Conservation (phyloP, 2,797 vertebrate genomes). For the Peromyscus melanophrys region DNA sequence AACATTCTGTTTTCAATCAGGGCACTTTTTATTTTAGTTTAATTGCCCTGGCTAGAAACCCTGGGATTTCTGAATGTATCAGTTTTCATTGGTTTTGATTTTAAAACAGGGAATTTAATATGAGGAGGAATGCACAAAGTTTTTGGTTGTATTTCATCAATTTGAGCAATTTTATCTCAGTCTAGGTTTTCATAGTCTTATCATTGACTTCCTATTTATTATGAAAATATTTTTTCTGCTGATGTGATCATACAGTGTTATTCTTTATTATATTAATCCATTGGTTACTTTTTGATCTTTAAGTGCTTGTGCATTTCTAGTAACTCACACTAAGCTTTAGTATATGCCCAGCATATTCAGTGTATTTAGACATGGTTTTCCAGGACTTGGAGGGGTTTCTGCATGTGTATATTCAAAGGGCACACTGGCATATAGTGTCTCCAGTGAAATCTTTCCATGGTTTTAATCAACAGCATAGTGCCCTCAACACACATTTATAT, state of each 20-base stretch:
- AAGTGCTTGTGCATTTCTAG: neutral
- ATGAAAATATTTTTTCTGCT: neutral
- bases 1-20: neutral
- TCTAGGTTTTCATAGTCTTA: neutral
- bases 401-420: neutral
- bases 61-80: too few species aligned
- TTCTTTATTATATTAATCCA: too few species aligned
- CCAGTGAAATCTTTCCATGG: neutral
- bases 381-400: neutral
- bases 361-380: too few species aligned
- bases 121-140: rapidly evolving
- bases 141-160: neutral
- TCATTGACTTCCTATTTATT: neutral
- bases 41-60: neutral
- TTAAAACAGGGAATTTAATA: neutral
- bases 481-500: neutral
- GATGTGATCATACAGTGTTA: neutral
- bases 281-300: neutral
- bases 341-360: neutral
- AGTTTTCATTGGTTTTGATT: neutral
- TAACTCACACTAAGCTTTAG: neutral
- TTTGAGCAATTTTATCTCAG: neutral
- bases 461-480: neutral
- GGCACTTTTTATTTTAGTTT: neutral
- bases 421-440: neutral